Conservation (phyloP, 2,888 invertebrate species). For the Cheilosia scutellata region DNA sequence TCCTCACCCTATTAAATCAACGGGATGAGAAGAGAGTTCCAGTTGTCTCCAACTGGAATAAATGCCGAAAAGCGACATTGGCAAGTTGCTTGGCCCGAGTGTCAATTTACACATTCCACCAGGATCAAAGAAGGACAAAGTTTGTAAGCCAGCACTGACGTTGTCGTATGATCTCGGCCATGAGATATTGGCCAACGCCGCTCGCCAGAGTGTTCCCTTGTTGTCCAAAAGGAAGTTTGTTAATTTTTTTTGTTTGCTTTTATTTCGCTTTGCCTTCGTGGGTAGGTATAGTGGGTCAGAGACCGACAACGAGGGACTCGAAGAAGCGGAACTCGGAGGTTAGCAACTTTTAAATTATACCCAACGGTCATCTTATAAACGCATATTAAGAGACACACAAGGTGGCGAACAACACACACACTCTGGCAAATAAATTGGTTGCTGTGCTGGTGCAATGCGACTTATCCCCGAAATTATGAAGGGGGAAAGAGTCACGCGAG, state of each 20-base stretch:
- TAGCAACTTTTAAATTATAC: slow-evolving; percentile 71
- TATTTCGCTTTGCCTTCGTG: background rate
- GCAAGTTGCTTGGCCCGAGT: slow-evolving; percentile 64
- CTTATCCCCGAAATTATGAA: slow-evolving; percentile 27
- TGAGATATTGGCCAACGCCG: slow-evolving; percentile 67
- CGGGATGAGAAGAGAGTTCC: slow-evolving; percentile 16
- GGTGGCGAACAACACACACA: slow-evolving; percentile 17
- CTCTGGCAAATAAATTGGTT: slow-evolving; percentile 27
- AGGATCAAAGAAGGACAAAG: slow-evolving; percentile 71
- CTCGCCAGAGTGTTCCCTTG: slow-evolving; percentile 69
- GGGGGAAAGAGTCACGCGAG: background rate
- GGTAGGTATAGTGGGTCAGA: background rate
- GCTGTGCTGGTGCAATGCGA: slow-evolving; percentile 56
- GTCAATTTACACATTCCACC: slow-evolving; percentile 72
- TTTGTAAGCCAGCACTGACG: slow-evolving; percentile 72
- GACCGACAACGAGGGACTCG: slow-evolving; percentile 9
- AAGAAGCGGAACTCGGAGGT: slow-evolving; percentile 45
- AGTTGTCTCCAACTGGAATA: slow-evolving; percentile 68
- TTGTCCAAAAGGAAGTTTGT: slow-evolving; percentile 37
- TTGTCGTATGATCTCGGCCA: slow-evolving; percentile 69
- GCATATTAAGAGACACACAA: slow-evolving; percentile 60
- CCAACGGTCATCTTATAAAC: slow-evolving; percentile 70
- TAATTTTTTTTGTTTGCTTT: slow-evolving; percentile 3
- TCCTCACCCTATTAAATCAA: slow-evolving; percentile 1
- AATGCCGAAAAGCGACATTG: slow-evolving; percentile 59